Conservation (phyloP, 2,113 vertebrate genomes). For the Alosa alosa region DNA sequence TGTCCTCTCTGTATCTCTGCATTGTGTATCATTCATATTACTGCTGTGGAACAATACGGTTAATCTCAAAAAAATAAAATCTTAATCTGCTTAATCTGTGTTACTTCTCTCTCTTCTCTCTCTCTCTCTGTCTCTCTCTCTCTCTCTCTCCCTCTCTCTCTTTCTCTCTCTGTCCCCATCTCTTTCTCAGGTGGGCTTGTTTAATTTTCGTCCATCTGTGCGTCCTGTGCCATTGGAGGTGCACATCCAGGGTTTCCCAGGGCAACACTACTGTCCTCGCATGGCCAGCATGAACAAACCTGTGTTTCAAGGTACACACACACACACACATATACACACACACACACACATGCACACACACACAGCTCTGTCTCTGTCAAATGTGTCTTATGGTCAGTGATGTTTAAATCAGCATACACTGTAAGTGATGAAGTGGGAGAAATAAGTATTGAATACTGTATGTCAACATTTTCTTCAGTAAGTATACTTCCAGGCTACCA, state of each 20-base stretch:
- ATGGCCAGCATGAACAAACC: constrained; percentile 99
- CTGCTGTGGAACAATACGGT: no score
- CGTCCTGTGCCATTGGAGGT: constrained; percentile 95
- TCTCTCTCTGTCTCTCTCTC: constrained; percentile 33
- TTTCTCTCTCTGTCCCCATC: constrained; percentile 15
- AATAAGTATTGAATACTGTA: no score
- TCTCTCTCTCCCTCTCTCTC: background rate
- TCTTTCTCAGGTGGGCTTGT: constrained; percentile 86
- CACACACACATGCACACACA: constrained; percentile 10
- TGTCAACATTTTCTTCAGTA: no score
- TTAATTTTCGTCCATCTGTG: constrained; percentile 98
- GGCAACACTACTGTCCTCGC: constrained; percentile 96
- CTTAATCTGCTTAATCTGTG: no score
- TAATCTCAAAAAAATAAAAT: no score
- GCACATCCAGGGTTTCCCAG: constrained; percentile 96
- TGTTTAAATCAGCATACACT: background rate
- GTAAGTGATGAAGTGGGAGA: no score
- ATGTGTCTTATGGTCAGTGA: background rate
- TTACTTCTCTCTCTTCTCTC: background rate
- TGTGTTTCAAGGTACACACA: constrained; percentile 66
- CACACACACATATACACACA: background rate
- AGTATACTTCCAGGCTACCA: no score
- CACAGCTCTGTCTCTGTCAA: background rate
- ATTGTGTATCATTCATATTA: no score
- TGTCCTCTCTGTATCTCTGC: no score